Percentiles rank a stretch among this genome's conserved stretches.
Conservation (phyloP, 2,113 vertebrate genomes). For the Halcyon senegalensis region DNA sequence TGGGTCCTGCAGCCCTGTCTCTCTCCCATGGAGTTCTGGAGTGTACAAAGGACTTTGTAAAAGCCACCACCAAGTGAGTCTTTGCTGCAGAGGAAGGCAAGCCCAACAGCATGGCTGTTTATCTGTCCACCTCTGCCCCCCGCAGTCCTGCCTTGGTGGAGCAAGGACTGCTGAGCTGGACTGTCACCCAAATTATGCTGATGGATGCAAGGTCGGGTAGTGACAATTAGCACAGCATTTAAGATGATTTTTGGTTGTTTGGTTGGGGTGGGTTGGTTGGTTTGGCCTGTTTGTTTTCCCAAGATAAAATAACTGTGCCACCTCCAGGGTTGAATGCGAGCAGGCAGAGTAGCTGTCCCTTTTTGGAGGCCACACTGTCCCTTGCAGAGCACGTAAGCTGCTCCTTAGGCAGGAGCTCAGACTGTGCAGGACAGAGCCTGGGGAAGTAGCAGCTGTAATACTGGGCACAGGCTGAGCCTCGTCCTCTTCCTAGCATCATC, state of each 20-base stretch:
- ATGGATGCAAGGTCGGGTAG: not conserved
- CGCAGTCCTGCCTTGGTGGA: not conserved
- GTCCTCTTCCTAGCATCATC: not conserved
- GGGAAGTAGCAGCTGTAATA: not conserved
- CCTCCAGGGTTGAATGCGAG: not conserved
- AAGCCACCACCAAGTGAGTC: not conserved
- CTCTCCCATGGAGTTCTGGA: not conserved
- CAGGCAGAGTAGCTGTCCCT: not conserved
- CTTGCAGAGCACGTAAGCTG: rapidly evolving
- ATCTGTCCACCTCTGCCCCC: not conserved
- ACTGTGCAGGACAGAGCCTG: not conserved
- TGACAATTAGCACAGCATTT: not conserved
- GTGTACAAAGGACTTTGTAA: not conserved
- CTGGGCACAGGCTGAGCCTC: not conserved
- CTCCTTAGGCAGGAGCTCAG: not conserved
- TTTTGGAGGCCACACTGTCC: not conserved
- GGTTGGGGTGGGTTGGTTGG: too few species aligned
- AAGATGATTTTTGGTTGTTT: not conserved
- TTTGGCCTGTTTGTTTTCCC: not conserved
- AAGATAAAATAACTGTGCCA: not conserved
- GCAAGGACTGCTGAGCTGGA: not conserved
- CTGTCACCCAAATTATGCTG: not conserved
- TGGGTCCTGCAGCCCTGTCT: not conserved
- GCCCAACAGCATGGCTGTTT: not conserved
- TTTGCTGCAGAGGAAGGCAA: not conserved